Conservation (phyloP, 2,113 vertebrate species). For the Sorex fumeus region DNA sequence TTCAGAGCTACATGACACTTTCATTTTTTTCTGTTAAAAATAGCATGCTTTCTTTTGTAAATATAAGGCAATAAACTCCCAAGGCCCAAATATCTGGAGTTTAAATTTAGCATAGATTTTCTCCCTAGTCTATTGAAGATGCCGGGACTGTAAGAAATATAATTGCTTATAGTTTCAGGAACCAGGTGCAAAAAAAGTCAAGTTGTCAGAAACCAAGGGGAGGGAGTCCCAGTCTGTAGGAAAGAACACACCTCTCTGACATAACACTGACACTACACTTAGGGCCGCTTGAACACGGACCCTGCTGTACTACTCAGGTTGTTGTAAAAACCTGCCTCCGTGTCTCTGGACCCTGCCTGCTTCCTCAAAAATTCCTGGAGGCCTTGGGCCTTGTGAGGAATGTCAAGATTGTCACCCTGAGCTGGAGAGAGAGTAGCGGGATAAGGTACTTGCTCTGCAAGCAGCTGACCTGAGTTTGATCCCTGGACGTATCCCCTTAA, state of each 20-base stretch:
- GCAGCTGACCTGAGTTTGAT: too few relatives aligned
- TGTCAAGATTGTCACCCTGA: background rate
- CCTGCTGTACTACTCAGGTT: background rate
- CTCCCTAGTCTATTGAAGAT: slow-evolving; percentile 3
- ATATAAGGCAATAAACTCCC: background rate
- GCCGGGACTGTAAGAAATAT: background rate
- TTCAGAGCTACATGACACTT: background rate
- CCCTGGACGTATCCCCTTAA: too few relatives aligned
- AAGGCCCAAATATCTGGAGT: background rate
- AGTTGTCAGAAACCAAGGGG: background rate
- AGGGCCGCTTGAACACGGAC: background rate
- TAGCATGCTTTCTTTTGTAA: background rate
- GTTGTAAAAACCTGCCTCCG: background rate
- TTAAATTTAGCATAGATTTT: background rate
- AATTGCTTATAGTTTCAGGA: background rate
- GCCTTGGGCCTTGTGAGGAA: background rate
- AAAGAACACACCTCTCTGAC: background rate
- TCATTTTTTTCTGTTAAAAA: slow-evolving; percentile 26
- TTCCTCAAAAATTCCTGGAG: background rate
- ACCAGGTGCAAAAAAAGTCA: background rate
- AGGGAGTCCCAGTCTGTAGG: background rate
- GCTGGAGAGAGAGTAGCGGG: too few relatives aligned
- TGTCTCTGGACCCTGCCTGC: background rate
- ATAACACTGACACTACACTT: background rate
- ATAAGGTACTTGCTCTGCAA: too few relatives aligned